Evolutionary conservation across 2,797 vertebrate genomes (phyloP).

Genomic region (Petrocephalus sullivani): DNA sequence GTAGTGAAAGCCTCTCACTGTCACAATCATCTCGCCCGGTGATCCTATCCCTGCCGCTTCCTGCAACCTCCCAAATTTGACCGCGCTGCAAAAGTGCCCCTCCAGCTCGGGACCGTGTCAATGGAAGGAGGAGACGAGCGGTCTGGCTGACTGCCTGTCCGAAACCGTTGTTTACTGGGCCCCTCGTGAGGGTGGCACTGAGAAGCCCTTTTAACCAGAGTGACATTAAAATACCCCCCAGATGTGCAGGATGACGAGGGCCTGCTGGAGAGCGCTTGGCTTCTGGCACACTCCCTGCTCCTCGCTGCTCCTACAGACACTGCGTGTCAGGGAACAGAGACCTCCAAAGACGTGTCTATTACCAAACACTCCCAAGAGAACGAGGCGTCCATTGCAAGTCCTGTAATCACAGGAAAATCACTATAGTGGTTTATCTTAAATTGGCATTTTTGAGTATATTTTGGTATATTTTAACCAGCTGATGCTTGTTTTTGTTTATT

Average conservation of each 20-base stretch:
- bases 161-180: conserved; percentile 19
- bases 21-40: not conserved
- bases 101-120: not conserved
- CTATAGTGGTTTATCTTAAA: not conserved
- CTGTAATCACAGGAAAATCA: not conserved
- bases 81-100: too few relatives aligned
- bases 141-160: not conserved
- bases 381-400: not conserved
- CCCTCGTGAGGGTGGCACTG: not conserved
- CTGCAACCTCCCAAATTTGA: not conserved
- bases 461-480: not conserved
- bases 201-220: conserved; percentile 17
- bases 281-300: not conserved
- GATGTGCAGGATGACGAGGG: conserved; percentile 6
- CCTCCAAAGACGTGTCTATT: not conserved
- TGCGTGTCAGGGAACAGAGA: not conserved
- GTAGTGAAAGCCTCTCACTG: not conserved
- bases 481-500: not conserved
- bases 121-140: not conserved
- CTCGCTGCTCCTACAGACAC: not conserved
- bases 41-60: not conserved
- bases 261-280: not conserved
- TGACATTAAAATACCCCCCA: conserved; percentile 27
- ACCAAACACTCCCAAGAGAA: not conserved
- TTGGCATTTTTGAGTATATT: not conserved